These are phyloP conservation scores for Azorinus chamasolen DNA, from an alignment of 2,888 invertebrate species.

Conservation along the genomic window DNA sequence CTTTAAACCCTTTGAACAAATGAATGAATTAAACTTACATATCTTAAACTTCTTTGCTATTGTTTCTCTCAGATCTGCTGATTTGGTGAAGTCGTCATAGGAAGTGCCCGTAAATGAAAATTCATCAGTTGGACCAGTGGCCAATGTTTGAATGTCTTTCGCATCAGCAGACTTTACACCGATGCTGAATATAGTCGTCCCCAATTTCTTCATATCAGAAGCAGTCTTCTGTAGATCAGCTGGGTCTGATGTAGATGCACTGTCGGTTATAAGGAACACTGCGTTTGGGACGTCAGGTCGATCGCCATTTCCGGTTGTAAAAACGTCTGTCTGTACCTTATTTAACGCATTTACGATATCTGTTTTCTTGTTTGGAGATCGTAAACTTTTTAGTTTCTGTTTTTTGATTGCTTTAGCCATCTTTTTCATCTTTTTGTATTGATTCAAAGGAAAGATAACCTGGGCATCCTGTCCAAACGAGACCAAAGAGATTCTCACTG, in stretches of 20 bases:
- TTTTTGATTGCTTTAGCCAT: conserved; percentile 58
- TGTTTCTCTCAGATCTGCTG: conserved; percentile 42
- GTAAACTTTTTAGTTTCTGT: conserved; percentile 42
- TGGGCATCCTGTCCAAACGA: conserved; percentile 81
- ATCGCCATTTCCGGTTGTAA: conserved; percentile 57
- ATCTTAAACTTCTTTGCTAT: conserved; percentile 24
- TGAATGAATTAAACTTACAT: conserved; percentile 49
- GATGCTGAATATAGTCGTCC: conserved; percentile 57
- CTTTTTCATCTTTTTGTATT: conserved; percentile 53
- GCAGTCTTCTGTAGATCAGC: conserved; percentile 37
- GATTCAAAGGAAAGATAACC: conserved; percentile 66
- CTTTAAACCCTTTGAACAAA: no score
- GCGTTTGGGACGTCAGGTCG: conserved; percentile 55
- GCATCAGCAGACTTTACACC: conserved; percentile 46
- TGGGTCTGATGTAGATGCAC: conserved; percentile 35
- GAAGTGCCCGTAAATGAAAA: conserved; percentile 46
- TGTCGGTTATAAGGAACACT: conserved; percentile 66
- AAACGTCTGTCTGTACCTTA: conserved; percentile 55
- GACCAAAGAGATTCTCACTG: conserved; percentile 78
- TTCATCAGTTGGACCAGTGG: conserved; percentile 64
- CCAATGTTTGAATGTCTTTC: conserved; percentile 64
- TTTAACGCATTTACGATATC: conserved; percentile 50
- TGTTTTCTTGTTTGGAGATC: conserved; percentile 43
- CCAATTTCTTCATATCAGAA: conserved; percentile 32
- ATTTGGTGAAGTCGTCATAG: conserved; percentile 56